A percentile compares a stretch with the other conserved stretches of the same genome.
Evolutionary conservation across 2,113 vertebrate species (phyloP).

Genomic region (Corynorhinus townsendii): DNA sequence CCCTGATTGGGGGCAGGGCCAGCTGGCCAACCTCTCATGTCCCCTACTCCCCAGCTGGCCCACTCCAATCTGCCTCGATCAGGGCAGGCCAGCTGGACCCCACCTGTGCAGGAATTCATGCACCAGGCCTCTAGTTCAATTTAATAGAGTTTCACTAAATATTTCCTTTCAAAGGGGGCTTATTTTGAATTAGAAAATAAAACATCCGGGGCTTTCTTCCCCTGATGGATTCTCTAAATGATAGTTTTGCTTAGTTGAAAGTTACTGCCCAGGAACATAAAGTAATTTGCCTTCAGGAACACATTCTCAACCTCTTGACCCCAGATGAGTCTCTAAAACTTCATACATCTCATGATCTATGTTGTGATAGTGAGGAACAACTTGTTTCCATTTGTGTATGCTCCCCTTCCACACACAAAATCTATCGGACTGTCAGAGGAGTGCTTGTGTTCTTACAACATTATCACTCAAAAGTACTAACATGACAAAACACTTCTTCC

Average conservation of each 20-base stretch:
- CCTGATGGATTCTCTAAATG: neutral
- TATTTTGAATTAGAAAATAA: constrained; percentile 7
- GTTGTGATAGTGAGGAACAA: neutral
- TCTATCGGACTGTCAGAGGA: neutral
- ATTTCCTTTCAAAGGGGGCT: neutral
- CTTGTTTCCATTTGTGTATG: neutral
- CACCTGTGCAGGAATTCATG: too few species aligned
- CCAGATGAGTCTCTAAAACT: neutral
- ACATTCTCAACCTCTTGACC: neutral
- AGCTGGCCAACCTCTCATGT: too few species aligned
- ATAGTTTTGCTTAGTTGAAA: constrained; percentile 1
- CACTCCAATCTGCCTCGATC: too few species aligned
- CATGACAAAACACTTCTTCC: constrained; percentile 45
- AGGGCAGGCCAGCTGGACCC: too few species aligned
- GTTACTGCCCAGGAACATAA: neutral
- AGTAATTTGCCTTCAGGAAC: constrained; percentile 15
- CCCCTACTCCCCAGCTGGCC: too few species aligned
- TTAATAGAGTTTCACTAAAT: neutral
- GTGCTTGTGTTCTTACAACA: neutral
- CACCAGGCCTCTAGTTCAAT: neutral
- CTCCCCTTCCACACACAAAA: neutral
- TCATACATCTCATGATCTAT: neutral
- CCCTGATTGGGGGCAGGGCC: too few species aligned
- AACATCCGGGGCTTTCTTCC: neutral
- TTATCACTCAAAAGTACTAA: constrained; percentile 59